These are phyloP conservation scores for Cryptocheilus praepositus DNA, from an alignment of 2,888 invertebrate species.

Conservation along the genomic window DNA sequence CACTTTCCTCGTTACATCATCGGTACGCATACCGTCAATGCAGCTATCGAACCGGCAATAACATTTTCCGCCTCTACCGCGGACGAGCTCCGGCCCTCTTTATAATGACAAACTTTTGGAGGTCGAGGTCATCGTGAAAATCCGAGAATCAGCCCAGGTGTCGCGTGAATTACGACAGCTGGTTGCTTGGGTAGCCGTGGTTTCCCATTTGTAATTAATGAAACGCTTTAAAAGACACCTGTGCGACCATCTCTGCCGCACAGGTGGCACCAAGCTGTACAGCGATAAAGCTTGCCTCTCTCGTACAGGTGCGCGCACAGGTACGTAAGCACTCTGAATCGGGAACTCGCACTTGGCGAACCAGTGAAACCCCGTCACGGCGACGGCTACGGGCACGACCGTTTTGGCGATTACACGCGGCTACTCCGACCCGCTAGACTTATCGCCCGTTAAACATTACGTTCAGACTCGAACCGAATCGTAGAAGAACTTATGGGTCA, in stretches of 20 bases:
- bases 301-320: slow-evolving; percentile 54
- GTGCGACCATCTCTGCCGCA: slow-evolving; percentile 62
- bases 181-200: slow-evolving; percentile 18
- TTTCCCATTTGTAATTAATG: slow-evolving; percentile 67
- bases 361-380: slow-evolving; percentile 46
- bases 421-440: slow-evolving; percentile 30
- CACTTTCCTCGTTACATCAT: no score
- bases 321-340: slow-evolving; percentile 53
- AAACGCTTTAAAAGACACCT: slow-evolving; percentile 67
- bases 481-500: slow-evolving; percentile 8
- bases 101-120: neutral
- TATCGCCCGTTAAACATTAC: slow-evolving; percentile 44
- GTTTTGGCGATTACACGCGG: slow-evolving; percentile 49
- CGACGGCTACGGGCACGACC: slow-evolving; percentile 35
- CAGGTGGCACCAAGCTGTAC: slow-evolving; percentile 60
- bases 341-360: slow-evolving; percentile 45
- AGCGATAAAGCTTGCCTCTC: slow-evolving; percentile 51
- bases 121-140: slow-evolving; percentile 23
- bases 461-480: slow-evolving; percentile 18
- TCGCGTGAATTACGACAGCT: slow-evolving; percentile 36
- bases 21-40: no score
- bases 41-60: neutral
- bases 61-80: neutral
- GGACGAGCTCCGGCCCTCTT: neutral
- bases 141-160: slow-evolving; percentile 32